These are phyloP conservation scores for Ecdyonurus torrentis DNA, from an alignment of 2,888 invertebrate genomes.

Conservation along the genomic window DNA sequence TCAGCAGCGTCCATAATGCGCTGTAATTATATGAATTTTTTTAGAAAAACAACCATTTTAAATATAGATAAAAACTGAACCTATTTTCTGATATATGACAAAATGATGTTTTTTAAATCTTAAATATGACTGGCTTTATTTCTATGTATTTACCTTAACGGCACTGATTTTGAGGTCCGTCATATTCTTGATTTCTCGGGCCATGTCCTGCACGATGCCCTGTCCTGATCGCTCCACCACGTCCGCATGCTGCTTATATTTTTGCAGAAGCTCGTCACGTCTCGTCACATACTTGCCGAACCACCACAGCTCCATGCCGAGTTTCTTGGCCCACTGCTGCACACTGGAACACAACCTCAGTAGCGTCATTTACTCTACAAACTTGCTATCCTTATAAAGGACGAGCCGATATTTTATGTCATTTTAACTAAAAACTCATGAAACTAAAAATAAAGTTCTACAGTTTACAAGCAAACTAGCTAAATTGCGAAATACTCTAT, in stretches of 20 bases:
- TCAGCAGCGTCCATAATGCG: conserved; percentile 81
- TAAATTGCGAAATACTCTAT: too few relatives aligned
- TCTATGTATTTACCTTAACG: conserved; percentile 41
- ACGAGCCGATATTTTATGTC: too few relatives aligned
- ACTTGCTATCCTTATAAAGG: too few relatives aligned
- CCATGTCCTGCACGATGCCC: conserved; percentile 63
- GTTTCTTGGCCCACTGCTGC: conserved; percentile 23
- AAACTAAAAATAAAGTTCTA: too few relatives aligned
- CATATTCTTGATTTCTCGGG: conserved; percentile 70
- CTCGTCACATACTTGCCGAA: conserved; percentile 66
- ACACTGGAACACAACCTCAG: conserved; percentile 5
- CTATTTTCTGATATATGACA: too few relatives aligned
- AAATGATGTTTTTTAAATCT: too few relatives aligned
- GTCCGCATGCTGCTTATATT: conserved; percentile 45
- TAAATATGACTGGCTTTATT: conserved; percentile 15
- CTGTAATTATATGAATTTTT: conserved; percentile 25
- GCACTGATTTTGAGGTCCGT: conserved; percentile 79
- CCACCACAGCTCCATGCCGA: conserved; percentile 58
- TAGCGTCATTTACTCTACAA: too few relatives aligned
- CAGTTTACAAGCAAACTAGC: too few relatives aligned
- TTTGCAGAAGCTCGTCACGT: conserved; percentile 42
- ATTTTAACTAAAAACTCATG: too few relatives aligned
- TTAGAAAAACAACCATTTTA: neutral
- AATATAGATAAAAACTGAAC: too few relatives aligned
- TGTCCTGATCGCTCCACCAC: conserved; percentile 60